Evolutionary conservation across 2,113 vertebrate species (phyloP).

Genomic region (Clarias macrocephalus): DNA sequence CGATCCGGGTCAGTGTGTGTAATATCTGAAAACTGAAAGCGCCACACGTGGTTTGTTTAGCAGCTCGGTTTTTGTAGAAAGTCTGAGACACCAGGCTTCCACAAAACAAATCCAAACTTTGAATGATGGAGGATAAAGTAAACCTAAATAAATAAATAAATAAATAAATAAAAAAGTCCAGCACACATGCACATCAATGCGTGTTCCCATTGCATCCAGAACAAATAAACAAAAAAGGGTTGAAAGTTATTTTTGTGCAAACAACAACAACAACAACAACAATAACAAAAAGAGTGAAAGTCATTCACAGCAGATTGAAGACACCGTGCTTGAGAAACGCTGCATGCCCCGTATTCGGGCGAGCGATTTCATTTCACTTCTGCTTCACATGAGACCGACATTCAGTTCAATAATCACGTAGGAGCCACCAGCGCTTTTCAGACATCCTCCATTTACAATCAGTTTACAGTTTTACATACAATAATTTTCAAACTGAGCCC

Average conservation of each 20-base stretch:
- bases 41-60: background rate
- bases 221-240: constrained; percentile 42
- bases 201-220: constrained; percentile 26
- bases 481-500: background rate
- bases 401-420: background rate
- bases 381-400: constrained; percentile 8
- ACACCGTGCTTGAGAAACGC: constrained; percentile 43
- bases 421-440: background rate
- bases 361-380: constrained; percentile 3
- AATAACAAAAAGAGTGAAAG: constrained; percentile 39
- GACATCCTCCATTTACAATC: constrained; percentile 4
- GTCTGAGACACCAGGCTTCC: constrained; percentile 25
- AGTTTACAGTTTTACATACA: background rate
- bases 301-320: constrained; percentile 44
- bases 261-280: constrained; percentile 12
- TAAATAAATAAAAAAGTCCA: constrained; percentile 17
- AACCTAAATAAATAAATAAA: constrained; percentile 25
- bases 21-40: background rate
- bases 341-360: constrained; percentile 18
- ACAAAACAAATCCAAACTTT: constrained; percentile 54
- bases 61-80: background rate
- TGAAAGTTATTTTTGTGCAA: constrained; percentile 45
- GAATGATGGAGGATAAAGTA: constrained; percentile 37
- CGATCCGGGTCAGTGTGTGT: background rate
- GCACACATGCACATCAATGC: constrained; percentile 26